Percentiles rank a stretch among this genome's conserved stretches.
Conservation (phyloP, 2,888 invertebrate genomes). For the Xylota sylvarum region DNA sequence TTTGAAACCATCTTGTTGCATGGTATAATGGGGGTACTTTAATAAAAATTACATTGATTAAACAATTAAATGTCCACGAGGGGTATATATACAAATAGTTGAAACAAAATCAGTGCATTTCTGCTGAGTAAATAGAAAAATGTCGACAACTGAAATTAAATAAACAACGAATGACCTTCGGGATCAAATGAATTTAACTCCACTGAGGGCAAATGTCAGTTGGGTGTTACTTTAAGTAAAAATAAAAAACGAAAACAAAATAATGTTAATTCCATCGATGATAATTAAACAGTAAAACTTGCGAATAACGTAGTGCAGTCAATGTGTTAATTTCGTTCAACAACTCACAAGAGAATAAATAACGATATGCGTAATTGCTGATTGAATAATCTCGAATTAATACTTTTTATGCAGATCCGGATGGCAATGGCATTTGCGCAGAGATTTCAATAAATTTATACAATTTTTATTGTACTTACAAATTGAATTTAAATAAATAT, state of each 20-base stretch:
- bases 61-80: constrained; percentile 57
- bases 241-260: too few relatives aligned
- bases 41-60: constrained; percentile 62
- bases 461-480: not conserved
- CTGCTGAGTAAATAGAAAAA: too few relatives aligned
- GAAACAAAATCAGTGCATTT: constrained; percentile 22
- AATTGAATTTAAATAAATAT: not conserved
- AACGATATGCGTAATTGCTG: constrained; percentile 4
- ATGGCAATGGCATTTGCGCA: not conserved
- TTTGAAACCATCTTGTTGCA: constrained; percentile 16
- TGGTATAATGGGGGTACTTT: constrained; percentile 31
- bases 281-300: not conserved
- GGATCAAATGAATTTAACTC: constrained; percentile 27
- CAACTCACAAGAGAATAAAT: not conserved
- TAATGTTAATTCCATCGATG: not conserved
- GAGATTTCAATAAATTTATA: not conserved
- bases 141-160: not conserved
- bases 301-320: not conserved
- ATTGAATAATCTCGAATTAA: constrained; percentile 8
- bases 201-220: not conserved
- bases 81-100: not conserved
- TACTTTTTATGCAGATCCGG: not conserved
- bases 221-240: constrained; percentile 16
- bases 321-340: constrained; percentile 16
- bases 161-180: constrained; percentile 15